Base-by-base conservation (phyloP, 1,140 invertebrate species). In the Drosophila nigromelanica region DNA sequence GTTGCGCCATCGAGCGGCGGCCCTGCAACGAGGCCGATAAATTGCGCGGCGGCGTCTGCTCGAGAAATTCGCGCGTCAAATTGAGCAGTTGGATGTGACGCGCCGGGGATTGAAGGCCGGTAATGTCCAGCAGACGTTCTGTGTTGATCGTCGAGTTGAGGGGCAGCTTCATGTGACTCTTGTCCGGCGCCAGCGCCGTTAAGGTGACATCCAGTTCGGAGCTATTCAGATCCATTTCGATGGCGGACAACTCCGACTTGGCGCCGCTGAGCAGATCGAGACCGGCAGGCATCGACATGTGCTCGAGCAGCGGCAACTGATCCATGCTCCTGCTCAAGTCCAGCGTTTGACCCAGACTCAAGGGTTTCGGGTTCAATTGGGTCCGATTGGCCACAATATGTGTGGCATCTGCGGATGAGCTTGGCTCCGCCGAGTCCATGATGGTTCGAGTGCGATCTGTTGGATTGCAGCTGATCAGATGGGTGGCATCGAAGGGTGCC, bases 91-190 rank as follows among this genome's bases (percentile, higher is more conserved):
- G 89, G 1, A 90, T 82, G 35, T 90, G 89, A 6, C 69, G 37
- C 0, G 73, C 77, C 4, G 89, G 82, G 8, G 89, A 85, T 1
- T 72, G 71, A 0, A 76, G 18, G 0, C 60, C 73, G 27, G 45
- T 81, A 0, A 91, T 47, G 33, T 91, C 89, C 33, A 91, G 54
- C 30, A 91, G 54, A 1, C 80, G 66, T 35, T 91, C 89, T 1
- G 78, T 90, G 43, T 91, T 91, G 4, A 91, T 52, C 0, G 90
- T 91, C 1, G 90, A 91, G 27, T 91, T 91, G 3, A 91, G 48
- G 0, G 86, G 81, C 67, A 91, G 40, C 62, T 91, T 91, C 90
- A 91, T 90, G 47, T 75, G 70, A 12, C 64, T 45, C 37, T 82
- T 90, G 43, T 89, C 67, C 1, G 90, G 89, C 3, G 90, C 75